Base-by-base conservation (phyloP, 1,140 invertebrate genomes). In the Drosophila elegans region DNA sequence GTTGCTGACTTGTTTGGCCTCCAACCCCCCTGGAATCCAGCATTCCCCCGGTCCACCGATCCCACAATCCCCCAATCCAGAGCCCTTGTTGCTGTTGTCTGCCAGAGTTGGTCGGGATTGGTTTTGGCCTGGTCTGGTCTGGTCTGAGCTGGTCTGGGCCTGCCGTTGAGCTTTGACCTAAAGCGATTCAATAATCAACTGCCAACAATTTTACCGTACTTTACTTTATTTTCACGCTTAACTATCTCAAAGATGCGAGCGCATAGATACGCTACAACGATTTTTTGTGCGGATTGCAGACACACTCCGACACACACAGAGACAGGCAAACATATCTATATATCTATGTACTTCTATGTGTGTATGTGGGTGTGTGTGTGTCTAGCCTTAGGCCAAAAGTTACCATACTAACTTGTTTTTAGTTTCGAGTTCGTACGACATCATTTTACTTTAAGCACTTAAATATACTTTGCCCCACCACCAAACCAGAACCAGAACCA, bases 361-460 rank as follows among this genome's bases (percentile, higher is more conserved):
- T 56, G 55, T 21, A 27, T 46, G 9, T 55, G 11, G 48, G 29
- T 52, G 11, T 74, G 49, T 74, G 71, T 75, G 72, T 57, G 63
- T 61, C 67, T 75, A 61, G 82, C 84, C 84, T 89, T 74, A 89
- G 84, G 84, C 84, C 84, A 89, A 89, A 89, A 89, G 84, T 89
- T 89, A 89, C 84, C 84, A 89, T 89, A 89, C 84, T 89, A 89
- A 89, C 84, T 89, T 89, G 84, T 89, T 89, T 89, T 89, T 89
- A 89, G 84, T 90, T 88, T 91, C 82, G 83, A 91, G 88, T 91
- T 91, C 83, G 83, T 91, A 88, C 88, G 88, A 91, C 88, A 91
- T 91, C 88, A 91, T 91, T 91, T 91, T 88, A 91, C 88, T 91
- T 84, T 91, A 91, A 91, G 88, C 88, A 88, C 88, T 91, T 91